phyloP scores from a whole-genome alignment of 2,113 vertebrate species.

The Bubo blakistoni region DNA sequence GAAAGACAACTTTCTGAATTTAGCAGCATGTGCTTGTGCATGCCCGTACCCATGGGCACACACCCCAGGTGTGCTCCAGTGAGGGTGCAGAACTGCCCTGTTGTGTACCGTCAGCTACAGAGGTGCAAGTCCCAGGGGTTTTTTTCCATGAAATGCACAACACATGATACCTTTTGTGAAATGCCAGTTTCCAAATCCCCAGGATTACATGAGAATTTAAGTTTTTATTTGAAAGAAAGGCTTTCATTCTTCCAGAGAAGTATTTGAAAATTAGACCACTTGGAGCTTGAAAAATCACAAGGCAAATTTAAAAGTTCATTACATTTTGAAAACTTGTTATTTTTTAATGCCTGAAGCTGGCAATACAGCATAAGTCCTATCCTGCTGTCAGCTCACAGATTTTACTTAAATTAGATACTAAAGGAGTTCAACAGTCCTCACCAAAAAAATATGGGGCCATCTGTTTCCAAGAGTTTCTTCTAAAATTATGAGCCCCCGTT shows the following conservation, averaged over 20 bases:
- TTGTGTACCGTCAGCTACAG: not conserved
- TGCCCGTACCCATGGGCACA: not conserved
- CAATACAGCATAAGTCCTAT: slow-evolving; percentile 1
- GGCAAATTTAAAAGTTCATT: slow-evolving; percentile 4
- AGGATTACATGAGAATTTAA: not conserved
- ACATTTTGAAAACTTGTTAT: not conserved
- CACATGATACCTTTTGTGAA: not conserved
- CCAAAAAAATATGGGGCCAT: slow-evolving; percentile 19
- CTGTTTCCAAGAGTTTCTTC: slow-evolving; percentile 38
- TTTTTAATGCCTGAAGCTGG: slow-evolving; percentile 32
- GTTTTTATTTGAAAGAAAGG: not conserved
- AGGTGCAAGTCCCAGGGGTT: not conserved
- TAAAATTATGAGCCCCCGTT: not conserved
- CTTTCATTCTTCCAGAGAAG: not conserved
- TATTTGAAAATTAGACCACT: not conserved
- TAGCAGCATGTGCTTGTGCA: not conserved
- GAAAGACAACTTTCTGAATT: not conserved
- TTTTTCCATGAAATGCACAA: not conserved
- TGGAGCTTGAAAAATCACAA: not conserved
- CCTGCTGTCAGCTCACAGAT: slow-evolving; percentile 43
- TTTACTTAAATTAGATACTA: slow-evolving; percentile 50
- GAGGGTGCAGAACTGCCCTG: not conserved
- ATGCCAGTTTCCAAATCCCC: not conserved
- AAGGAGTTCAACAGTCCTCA: slow-evolving; percentile 36
- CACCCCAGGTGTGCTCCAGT: fast-evolving